Base-by-base conservation (phyloP, 2,797 vertebrate species). In the Eulemur albifrons region DNA sequence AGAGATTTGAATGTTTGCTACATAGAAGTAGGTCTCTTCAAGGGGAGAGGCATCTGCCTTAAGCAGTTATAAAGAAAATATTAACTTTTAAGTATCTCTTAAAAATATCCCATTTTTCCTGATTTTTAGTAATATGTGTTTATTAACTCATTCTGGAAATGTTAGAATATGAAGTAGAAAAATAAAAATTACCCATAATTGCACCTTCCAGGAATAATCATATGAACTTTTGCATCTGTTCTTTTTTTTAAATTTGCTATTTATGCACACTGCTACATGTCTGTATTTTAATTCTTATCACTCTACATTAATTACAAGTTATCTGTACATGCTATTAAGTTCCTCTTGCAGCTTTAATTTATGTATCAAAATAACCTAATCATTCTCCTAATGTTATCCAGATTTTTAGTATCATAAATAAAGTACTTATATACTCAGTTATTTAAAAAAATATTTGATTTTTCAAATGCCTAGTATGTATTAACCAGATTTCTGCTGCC, bases 111-210 rank as follows among this genome's bases (percentile, higher is more conserved):
- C 25, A n/a, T 76, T 93, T 76, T 77, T 91, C 70, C 32, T 87
- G 52, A 27, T 63, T 95, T 86, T 89, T 65, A 52, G 1, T 40
- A 79, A 57, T 80, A 57, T 12, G 27, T 89, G 45, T 54, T 90
- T 40, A 69, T 59, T 67, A 75, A 32, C 54, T 77, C 69, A 12
- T 32, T 59, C 57, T 59, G 54, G 72, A 84, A 40, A 90, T 50
- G 45, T 80, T 96, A 72, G 50, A 84, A 27, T 70, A 85, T 54
- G 52, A 88, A 79, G 25, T 79, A 75, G 73, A 63, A 90, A 91
- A 84, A 35, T 76, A 18, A 72, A 95, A 90, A 75, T 70, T 27
- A 90, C 43, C 54, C 12, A 2, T 75, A 83, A 72, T 54, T 27
- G 1, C 7, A 54, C 48, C 27, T 96, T 82, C n/a, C 5, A 65